These are phyloP conservation scores for Geotrypetes seraphini DNA, from an alignment of 2,797 vertebrate genomes.

Conservation along the genomic window DNA sequence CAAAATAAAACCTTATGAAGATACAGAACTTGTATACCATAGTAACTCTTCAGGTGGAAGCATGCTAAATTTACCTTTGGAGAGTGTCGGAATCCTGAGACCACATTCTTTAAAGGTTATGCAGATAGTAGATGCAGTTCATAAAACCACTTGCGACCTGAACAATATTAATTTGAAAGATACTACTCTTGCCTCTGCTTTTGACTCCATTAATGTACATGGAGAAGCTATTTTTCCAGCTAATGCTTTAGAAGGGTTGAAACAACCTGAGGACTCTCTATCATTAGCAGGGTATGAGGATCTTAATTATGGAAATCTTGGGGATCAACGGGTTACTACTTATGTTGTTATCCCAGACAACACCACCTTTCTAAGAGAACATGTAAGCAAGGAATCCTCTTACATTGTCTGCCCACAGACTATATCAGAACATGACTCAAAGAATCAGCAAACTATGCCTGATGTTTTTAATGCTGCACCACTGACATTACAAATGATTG, in stretches of 20 bases:
- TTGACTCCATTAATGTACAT: neutral
- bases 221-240: constrained; percentile 1
- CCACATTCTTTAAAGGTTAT: neutral
- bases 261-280: constrained; percentile 5
- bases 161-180: neutral
- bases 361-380: too few relatives aligned
- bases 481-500: neutral
- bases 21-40: constrained; percentile 37
- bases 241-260: too few relatives aligned
- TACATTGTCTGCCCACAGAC: too few relatives aligned
- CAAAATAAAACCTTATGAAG: neutral
- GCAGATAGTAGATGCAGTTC: neutral
- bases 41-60: constrained; percentile 5
- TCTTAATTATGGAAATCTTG: neutral
- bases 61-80: neutral
- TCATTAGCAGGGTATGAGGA: neutral
- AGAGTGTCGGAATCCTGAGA: neutral
- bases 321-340: constrained; percentile 12
- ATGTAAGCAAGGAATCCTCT: too few relatives aligned
- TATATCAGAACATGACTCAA: neutral
- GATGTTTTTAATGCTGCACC: neutral
- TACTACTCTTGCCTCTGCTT: neutral
- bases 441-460: constrained; percentile 4
- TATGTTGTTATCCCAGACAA: too few relatives aligned
- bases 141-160: neutral